phyloP scores from a whole-genome alignment of 2,113 vertebrate genomes.

The Thalassoma bifasciatum region DNA sequence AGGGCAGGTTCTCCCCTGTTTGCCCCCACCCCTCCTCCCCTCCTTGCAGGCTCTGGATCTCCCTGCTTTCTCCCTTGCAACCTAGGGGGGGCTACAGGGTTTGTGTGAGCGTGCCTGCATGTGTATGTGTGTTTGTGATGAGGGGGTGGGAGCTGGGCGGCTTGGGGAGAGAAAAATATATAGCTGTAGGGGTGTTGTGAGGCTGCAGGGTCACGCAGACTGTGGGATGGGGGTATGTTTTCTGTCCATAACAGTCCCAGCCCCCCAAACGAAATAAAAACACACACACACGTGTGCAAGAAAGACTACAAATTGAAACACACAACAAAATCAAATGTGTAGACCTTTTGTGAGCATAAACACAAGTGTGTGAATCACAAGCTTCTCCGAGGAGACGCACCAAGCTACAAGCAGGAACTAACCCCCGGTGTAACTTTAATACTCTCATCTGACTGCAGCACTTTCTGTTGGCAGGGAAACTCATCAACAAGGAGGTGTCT shows the following conservation, averaged over 20 bases:
- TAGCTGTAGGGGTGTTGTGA: slow-evolving; percentile 68
- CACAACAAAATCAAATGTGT: slow-evolving; percentile 21
- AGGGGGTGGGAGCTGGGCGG: slow-evolving; percentile 40
- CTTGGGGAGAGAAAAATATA: slow-evolving; percentile 57
- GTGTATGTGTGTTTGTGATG: slow-evolving; percentile 48
- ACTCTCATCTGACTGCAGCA: background rate
- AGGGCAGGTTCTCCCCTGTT: slow-evolving; percentile 83
- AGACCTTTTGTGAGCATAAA: slow-evolving; percentile 42
- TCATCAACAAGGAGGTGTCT: slow-evolving; percentile 12
- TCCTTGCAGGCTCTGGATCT: slow-evolving; percentile 70
- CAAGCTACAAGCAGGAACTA: slow-evolving; percentile 26
- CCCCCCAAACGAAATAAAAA: slow-evolving; percentile 57
- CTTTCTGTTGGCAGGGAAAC: slow-evolving; percentile 19
- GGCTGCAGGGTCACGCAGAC: slow-evolving; percentile 71
- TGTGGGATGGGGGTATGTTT: slow-evolving; percentile 78
- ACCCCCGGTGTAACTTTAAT: background rate
- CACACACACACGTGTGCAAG: slow-evolving; percentile 11
- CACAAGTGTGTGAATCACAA: slow-evolving; percentile 30
- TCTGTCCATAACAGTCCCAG: slow-evolving; percentile 71
- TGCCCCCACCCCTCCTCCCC: slow-evolving; percentile 29
- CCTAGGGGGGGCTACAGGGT: slow-evolving; percentile 64
- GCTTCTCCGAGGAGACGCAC: slow-evolving; percentile 31
- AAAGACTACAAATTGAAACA: slow-evolving; percentile 27
- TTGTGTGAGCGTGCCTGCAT: slow-evolving; percentile 27
- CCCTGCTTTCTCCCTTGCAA: slow-evolving; percentile 68